A percentile compares a stretch with the other conserved stretches of the same genome.
Conservation (phyloP, 2,113 vertebrate genomes). For the Serilophus lunatus region DNA sequence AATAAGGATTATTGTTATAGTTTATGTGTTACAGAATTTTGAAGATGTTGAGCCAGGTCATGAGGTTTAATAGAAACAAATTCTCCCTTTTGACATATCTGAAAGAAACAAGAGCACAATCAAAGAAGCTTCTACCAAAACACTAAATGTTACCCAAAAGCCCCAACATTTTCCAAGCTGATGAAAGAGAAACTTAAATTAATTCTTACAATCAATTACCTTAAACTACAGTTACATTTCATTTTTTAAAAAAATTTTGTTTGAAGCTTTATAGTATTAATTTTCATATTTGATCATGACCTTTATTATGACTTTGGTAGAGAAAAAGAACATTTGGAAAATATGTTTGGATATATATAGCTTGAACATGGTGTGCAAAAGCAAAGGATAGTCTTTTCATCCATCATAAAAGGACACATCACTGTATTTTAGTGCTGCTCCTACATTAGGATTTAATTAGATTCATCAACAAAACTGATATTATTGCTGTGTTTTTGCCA, state of each 20-base stretch:
- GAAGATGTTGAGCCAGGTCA: neutral
- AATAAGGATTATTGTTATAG: neutral
- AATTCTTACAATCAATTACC: neutral
- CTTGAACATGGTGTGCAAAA: neutral
- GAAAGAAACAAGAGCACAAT: neutral
- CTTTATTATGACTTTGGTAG: neutral
- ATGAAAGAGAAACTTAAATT: neutral
- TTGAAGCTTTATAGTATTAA: neutral
- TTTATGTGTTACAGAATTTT: neutral
- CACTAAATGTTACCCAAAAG: neutral
- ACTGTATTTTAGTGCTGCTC: neutral
- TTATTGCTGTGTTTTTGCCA: neutral
- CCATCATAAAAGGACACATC: neutral
- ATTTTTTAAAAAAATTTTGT: too few relatives aligned
- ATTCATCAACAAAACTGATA: neutral
- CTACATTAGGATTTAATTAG: neutral
- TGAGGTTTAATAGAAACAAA: neutral
- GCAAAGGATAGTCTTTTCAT: neutral
- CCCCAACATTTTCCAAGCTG: neutral
- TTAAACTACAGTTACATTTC: neutral
- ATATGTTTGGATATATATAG: neutral
- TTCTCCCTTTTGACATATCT: neutral
- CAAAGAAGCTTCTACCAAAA: neutral
- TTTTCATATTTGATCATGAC: neutral
- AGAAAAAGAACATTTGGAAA: neutral